Evolutionary conservation across 2,888 invertebrate species (phyloP).

Genomic region (Invenusta paracnida): DNA sequence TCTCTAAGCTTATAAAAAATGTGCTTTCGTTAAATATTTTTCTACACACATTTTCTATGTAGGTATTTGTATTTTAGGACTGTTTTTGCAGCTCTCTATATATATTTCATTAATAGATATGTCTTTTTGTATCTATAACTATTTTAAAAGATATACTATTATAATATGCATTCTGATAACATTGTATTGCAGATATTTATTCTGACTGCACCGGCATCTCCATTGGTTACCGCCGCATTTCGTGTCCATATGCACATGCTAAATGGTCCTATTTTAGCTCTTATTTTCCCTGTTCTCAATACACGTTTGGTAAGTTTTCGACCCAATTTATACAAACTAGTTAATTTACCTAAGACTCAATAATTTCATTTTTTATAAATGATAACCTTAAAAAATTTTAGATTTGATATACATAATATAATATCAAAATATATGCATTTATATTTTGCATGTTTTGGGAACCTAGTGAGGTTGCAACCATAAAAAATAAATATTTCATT

Average conservation of each 20-base stretch:
- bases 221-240: slow-evolving; percentile 75
- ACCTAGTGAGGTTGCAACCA: too few relatives aligned
- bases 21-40: too few relatives aligned
- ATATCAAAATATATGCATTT: too few relatives aligned
- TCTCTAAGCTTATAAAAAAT: too few relatives aligned
- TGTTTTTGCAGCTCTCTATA: too few relatives aligned
- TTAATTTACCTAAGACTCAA: slow-evolving; percentile 89
- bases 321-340: slow-evolving; percentile 83
- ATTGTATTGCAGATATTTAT: slow-evolving; percentile 73
- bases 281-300: slow-evolving; percentile 87
- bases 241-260: slow-evolving; percentile 84
- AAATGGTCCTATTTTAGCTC: slow-evolving; percentile 86
- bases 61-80: too few relatives aligned
- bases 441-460: too few relatives aligned
- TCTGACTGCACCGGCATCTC: slow-evolving; percentile 78
- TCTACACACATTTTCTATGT: too few relatives aligned
- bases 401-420: too few relatives aligned
- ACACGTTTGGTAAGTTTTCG: slow-evolving; percentile 78
- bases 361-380: too few relatives aligned
- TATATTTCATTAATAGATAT: background rate
- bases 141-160: background rate
- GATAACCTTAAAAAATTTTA: too few relatives aligned
- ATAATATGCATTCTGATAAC: slow-evolving; percentile 32
- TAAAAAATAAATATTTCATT: too few relatives aligned
- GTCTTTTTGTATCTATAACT: background rate